phyloP scores from a whole-genome alignment of 2,888 invertebrate genomes.

The Caenorhabditis drosophilae region DNA sequence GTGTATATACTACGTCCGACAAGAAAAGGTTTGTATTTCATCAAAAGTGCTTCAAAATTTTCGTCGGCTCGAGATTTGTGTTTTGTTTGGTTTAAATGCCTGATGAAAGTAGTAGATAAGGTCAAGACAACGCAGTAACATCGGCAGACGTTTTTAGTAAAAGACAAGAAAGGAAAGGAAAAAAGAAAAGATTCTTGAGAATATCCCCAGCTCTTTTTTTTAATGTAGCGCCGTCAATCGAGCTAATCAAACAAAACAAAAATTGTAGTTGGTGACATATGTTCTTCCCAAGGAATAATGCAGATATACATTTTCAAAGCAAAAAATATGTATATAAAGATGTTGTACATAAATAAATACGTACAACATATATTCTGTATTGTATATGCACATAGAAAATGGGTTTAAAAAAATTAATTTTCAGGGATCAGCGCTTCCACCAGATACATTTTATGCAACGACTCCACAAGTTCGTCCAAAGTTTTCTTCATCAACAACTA shows the following conservation, averaged over 20 bases:
- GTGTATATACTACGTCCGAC: too few species aligned
- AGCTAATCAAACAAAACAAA: neutral
- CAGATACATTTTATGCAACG: slow-evolving; percentile 39
- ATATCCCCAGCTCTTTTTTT: neutral
- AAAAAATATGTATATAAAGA: neutral
- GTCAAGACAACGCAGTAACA: neutral
- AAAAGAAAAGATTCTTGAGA: neutral
- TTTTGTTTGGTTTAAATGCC: neutral
- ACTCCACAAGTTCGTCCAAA: slow-evolving; percentile 35
- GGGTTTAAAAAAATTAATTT: slow-evolving; percentile 2
- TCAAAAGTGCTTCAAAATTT: neutral
- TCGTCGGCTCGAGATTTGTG: neutral
- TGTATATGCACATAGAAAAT: neutral
- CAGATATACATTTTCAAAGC: too few species aligned
- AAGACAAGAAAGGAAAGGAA: neutral
- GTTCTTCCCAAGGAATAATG: too few species aligned
- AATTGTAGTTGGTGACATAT: too few species aligned
- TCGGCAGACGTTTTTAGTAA: too few species aligned
- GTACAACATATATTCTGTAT: too few species aligned
- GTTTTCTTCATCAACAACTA: slow-evolving; percentile 18
- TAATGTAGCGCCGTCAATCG: neutral
- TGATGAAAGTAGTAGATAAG: neutral
- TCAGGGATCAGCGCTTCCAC: slow-evolving; percentile 44
- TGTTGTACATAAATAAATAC: too few species aligned
- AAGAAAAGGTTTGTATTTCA: slow-evolving; percentile 2